These are phyloP conservation scores for Mycetomoellerius zeteki DNA, from an alignment of 1,140 invertebrate species.

Conservation along the genomic window DNA sequence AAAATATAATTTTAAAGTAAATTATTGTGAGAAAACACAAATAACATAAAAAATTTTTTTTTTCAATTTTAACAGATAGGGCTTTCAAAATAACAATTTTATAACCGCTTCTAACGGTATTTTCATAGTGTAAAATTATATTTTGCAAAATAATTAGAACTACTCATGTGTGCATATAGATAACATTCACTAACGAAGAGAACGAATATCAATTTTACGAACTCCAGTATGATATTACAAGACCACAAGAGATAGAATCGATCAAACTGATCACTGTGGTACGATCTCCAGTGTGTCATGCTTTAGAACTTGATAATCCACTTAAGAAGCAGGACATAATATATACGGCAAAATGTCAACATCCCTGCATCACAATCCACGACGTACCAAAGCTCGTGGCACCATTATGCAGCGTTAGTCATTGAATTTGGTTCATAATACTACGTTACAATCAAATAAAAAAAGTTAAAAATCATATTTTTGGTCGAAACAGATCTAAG, in stretches of 20 bases:
- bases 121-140: neutral
- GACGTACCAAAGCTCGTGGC: slow-evolving; percentile 60
- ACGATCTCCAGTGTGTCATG: slow-evolving; percentile 61
- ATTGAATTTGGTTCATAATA: neutral
- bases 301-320: slow-evolving; percentile 75
- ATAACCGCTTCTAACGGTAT: neutral
- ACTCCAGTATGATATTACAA: slow-evolving; percentile 74
- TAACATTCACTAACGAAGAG: slow-evolving; percentile 73
- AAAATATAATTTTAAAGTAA: slow-evolving; percentile 72
- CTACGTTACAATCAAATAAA: neutral
- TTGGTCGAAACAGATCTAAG: too few relatives aligned
- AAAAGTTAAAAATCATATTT: too few relatives aligned
- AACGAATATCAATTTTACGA: slow-evolving; percentile 77
- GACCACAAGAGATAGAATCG: slow-evolving; percentile 69
- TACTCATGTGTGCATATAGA: slow-evolving; percentile 60
- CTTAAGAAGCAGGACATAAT: slow-evolving; percentile 50
- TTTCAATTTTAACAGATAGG: neutral
- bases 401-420: slow-evolving; percentile 64
- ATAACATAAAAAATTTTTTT: neutral
- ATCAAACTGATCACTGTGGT: slow-evolving; percentile 72
- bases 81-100: neutral
- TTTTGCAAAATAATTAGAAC: slow-evolving; percentile 23
- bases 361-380: slow-evolving; percentile 67
- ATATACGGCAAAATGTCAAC: slow-evolving; percentile 60
- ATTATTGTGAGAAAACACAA: neutral